These are phyloP conservation scores for Clytia hemisphaerica DNA, from an alignment of 30 jellyfish, hydroid and myxozoan species.

Conservation along the genomic window DNA sequence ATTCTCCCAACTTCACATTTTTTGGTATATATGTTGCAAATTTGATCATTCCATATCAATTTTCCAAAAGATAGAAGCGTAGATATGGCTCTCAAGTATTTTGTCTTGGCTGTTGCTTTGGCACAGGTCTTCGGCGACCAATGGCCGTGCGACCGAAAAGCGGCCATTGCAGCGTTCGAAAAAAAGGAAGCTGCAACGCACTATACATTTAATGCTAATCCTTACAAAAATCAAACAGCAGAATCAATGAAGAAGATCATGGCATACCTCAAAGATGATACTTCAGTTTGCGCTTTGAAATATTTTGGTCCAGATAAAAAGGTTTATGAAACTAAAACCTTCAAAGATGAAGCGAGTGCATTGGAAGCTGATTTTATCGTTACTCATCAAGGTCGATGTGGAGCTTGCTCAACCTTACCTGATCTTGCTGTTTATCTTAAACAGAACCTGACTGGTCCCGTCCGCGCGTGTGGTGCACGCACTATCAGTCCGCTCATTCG, in stretches of 20 bases:
- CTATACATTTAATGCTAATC: slow-evolving; percentile 26
- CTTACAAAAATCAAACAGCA: slow-evolving; percentile 49
- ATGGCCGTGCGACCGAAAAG: slow-evolving; percentile 48
- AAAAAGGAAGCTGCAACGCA: slow-evolving; percentile 12
- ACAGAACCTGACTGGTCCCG: slow-evolving; percentile 47
- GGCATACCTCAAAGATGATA: slow-evolving; percentile 31
- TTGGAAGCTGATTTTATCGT: slow-evolving; percentile 36
- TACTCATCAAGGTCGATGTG: slow-evolving; percentile 59
- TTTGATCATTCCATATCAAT: too few species aligned
- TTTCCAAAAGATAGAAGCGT: too few species aligned
- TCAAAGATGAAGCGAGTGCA: slow-evolving; percentile 24
- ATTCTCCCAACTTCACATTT: too few species aligned
- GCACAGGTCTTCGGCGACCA: too few species aligned
- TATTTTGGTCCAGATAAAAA: slow-evolving; percentile 11
- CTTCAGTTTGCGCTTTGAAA: slow-evolving; percentile 42
- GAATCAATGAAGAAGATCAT: slow-evolving; percentile 24
- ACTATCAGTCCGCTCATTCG: slow-evolving; percentile 35
- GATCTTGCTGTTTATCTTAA: slow-evolving; percentile 49
- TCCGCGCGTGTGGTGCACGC: slow-evolving; percentile 36
- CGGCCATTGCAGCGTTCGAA: slow-evolving; percentile 42
- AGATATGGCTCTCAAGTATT: too few species aligned
- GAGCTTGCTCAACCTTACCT: slow-evolving; percentile 46
- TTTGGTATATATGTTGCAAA: too few species aligned
- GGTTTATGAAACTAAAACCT: slow-evolving; percentile 37
- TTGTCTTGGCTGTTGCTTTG: too few species aligned